Evolutionary conservation across 2,113 vertebrate genomes (phyloP).

Genomic region (Anarhynchus alexandrinus): DNA sequence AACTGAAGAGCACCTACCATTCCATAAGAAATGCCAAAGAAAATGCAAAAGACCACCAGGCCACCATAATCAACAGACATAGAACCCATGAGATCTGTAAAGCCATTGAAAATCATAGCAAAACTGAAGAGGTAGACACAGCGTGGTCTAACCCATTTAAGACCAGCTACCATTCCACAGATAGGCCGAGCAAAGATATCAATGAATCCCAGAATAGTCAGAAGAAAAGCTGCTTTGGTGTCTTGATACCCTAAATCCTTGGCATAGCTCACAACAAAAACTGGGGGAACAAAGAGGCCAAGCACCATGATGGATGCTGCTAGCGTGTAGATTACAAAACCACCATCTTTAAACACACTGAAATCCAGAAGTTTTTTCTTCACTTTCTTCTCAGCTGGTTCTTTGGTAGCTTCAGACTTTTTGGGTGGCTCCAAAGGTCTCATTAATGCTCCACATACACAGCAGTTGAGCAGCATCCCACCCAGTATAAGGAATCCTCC

Average conservation of each 20-base stretch:
- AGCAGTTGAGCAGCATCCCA: conserved; percentile 92
- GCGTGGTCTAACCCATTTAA: conserved; percentile 86
- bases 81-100: conserved; percentile 88
- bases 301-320: conserved; percentile 94
- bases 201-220: conserved; percentile 89
- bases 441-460: conserved; percentile 91
- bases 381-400: conserved; percentile 31
- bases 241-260: conserved; percentile 88
- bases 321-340: conserved; percentile 87
- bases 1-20: conserved; percentile 98
- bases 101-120: conserved; percentile 91
- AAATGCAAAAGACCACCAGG: conserved; percentile 90
- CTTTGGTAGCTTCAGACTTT: not conserved
- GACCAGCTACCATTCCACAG: conserved; percentile 85
- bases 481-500: conserved; percentile 94
- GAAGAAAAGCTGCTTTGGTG: conserved; percentile 87
- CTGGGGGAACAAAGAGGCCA: conserved; percentile 92
- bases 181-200: conserved; percentile 92
- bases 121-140: conserved; percentile 94
- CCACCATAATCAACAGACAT: conserved; percentile 77
- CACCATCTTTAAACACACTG: conserved; percentile 86
- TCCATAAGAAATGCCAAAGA: conserved; percentile 95
- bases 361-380: conserved; percentile 87
- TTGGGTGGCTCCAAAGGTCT: conserved; percentile 79
- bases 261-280: conserved; percentile 93